These are phyloP conservation scores for Hylaea fasciaria DNA, from an alignment of 2,888 invertebrate species.

Conservation along the genomic window DNA sequence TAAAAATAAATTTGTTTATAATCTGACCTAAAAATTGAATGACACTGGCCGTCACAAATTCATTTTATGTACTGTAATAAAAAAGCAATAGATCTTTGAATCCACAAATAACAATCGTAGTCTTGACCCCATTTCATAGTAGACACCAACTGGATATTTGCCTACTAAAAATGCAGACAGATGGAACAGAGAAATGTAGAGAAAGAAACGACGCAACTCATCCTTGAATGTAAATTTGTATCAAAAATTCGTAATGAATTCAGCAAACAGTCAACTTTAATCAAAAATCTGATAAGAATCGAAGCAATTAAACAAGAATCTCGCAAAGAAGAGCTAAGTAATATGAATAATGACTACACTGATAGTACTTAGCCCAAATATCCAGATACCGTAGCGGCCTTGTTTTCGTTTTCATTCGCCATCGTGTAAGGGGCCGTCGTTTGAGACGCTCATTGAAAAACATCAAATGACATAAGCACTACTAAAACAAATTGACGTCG, in stretches of 20 bases:
- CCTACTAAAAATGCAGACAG: slow-evolving; percentile 30
- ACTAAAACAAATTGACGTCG: slow-evolving; percentile 26
- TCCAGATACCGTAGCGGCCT: slow-evolving; percentile 75
- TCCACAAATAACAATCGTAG: slow-evolving; percentile 59
- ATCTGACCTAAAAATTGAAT: slow-evolving; percentile 1
- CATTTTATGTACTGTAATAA: slow-evolving; percentile 23
- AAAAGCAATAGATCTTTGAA: slow-evolving; percentile 40
- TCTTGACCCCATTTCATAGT: slow-evolving; percentile 74
- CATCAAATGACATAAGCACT: slow-evolving; percentile 62
- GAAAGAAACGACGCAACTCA: slow-evolving; percentile 6
- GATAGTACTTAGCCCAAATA: slow-evolving; percentile 65
- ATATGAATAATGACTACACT: slow-evolving; percentile 54
- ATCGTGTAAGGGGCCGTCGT: slow-evolving; percentile 46
- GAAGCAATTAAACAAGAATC: slow-evolving; percentile 14
- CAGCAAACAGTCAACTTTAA: not conserved
- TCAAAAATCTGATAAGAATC: slow-evolving; percentile 2
- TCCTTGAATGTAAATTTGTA: slow-evolving; percentile 2
- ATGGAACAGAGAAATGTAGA: slow-evolving; percentile 14
- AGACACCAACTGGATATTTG: slow-evolving; percentile 52
- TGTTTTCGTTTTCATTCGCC: slow-evolving; percentile 79
- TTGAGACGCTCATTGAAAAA: slow-evolving; percentile 57
- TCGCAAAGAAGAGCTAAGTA: slow-evolving; percentile 32
- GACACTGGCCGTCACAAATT: slow-evolving; percentile 8
- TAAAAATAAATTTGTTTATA: not conserved
- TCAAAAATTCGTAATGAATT: no score